Evolutionary conservation across 2,888 invertebrate species (phyloP), one percentile per base, ranked within the genome.

Genomic region (Diloba caeruleocephala): DNA sequence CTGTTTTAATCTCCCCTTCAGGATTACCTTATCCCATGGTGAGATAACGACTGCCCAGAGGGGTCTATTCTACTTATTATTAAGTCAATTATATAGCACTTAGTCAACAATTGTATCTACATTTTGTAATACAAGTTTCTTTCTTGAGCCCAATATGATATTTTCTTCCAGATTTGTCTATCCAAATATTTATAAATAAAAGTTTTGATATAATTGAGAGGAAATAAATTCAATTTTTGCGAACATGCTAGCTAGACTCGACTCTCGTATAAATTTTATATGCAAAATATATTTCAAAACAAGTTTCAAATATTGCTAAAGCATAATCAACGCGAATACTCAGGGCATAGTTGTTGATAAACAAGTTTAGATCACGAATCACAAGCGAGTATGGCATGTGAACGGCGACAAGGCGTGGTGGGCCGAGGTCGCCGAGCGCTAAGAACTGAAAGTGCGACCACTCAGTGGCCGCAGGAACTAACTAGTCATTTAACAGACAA

Each of bases 321-420:
- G 62, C 54, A 59, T 62, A 71, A 67, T 61, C 61, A 57, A 56
- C 58, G 46, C 56, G 45, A 68, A 70, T 61, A 48, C 43, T 41
- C 28, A 43, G 36, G 55, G 45, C 51, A 44, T n/a, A n/a, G n/a
- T 49, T 76, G 73, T 79, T 78, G 72, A 76, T 74, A 84, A 86
- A 86, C 86, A 75, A 81, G 89, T 88, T 90, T 87, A 83, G 84
- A 87, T 88, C 89, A 89, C 84, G 85, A 90, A 38, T 49, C 46
- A 50, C 45, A 51, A 54, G 79, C 79, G 34, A 80, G 81, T 85
- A 81, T 75, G 91, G 92, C 87, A 90, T 92, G 92, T 86, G 89
- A 89, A 84, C 78, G 89, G 84, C 70, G 71, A 79, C 82, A 66
- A 83, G 84, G 84, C 84, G 84, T 77, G 84, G 84, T 73, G 66